Conservation (phyloP, 2,113 vertebrate species). For the Trematocara macrostoma region DNA sequence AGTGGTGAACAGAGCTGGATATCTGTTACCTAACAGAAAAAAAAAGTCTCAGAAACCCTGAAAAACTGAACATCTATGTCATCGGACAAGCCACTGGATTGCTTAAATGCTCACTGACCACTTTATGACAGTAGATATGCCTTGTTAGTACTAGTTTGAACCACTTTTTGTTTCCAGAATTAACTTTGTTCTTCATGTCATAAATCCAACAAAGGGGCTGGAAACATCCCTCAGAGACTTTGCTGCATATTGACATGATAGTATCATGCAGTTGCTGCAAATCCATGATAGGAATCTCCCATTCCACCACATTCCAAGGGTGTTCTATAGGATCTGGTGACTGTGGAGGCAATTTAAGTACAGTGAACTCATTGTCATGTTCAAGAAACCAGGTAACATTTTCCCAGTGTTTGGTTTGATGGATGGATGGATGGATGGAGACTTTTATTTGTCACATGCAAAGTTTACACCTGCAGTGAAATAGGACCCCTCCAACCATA, state of each 20-base stretch:
- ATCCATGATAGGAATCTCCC: not conserved
- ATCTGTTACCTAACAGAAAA: not conserved
- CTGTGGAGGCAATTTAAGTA: not conserved
- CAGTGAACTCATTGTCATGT: not conserved
- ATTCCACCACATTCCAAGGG: not conserved
- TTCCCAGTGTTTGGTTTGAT: not conserved
- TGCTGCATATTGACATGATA: not conserved
- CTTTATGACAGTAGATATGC: accelerated
- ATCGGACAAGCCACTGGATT: not conserved
- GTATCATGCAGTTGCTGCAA: not conserved
- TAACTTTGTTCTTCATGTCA: not conserved
- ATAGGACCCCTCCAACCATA: not conserved
- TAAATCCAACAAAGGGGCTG: not conserved
- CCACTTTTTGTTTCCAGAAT: not conserved
- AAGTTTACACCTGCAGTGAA: not conserved
- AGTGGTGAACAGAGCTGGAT: not conserved
- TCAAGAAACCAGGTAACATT: not conserved
- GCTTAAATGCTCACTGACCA: not conserved
- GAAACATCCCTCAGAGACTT: not conserved
- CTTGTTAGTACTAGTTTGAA: not conserved
- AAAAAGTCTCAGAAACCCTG: not conserved
- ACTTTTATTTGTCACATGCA: not conserved
- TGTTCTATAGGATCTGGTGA: not conserved
- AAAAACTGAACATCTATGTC: not conserved
- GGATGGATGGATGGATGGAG: not conserved